Percentiles rank a stretch among this genome's conserved stretches.
Evolutionary conservation across 2,113 vertebrate species (phyloP).

Genomic region (Pygoscelis adeliae): DNA sequence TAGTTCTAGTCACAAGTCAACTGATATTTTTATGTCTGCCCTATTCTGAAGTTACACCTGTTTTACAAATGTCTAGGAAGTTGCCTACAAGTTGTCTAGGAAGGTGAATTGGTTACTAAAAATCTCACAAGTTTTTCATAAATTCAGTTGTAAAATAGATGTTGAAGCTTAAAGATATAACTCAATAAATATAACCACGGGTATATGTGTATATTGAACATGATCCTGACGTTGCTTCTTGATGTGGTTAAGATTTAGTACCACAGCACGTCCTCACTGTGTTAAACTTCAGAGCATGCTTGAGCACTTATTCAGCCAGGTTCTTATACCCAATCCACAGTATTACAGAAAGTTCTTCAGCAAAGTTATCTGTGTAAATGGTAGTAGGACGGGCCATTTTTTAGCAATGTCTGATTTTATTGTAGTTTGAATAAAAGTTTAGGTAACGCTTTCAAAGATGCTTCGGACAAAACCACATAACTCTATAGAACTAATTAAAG

Average conservation of each 20-base stretch:
- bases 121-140: not conserved
- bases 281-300: not conserved
- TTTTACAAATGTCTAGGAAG: not conserved
- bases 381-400: not conserved
- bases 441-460: not conserved
- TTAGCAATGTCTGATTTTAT: not conserved
- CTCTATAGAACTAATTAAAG: not conserved
- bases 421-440: not conserved
- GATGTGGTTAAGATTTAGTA: not conserved
- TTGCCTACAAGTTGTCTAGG: not conserved
- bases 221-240: not conserved
- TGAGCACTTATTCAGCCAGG: not conserved
- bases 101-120: not conserved
- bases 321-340: not conserved
- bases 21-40: not conserved
- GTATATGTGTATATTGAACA: not conserved
- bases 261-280: not conserved
- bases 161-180: not conserved
- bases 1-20: not conserved
- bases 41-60: not conserved
- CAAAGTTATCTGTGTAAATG: not conserved
- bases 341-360: not conserved
- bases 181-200: not conserved
- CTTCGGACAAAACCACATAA: not conserved
- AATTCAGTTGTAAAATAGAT: not conserved